A percentile compares a stretch with the other conserved stretches of the same genome.
Conservation (phyloP, 2,113 vertebrate genomes). For the Aptenodytes patagonicus region DNA sequence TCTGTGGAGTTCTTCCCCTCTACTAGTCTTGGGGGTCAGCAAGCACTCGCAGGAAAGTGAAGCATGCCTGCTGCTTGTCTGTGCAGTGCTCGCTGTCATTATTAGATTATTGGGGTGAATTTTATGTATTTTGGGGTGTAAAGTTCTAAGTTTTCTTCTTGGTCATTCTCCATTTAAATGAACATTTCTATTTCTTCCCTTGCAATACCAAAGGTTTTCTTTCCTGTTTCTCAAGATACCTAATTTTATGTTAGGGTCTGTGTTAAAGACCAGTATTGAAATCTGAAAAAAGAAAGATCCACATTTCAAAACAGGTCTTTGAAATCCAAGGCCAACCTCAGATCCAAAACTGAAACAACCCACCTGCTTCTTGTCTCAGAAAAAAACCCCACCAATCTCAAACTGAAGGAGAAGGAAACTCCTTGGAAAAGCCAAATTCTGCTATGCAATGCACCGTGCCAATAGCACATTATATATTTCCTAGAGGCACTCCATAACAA, state of each 20-base stretch:
- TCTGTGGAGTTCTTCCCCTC: not conserved
- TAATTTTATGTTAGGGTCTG: not conserved
- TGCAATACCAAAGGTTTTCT: not conserved
- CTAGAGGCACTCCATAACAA: not conserved
- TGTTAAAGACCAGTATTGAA: not conserved
- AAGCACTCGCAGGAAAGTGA: not conserved
- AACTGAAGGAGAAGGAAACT: not conserved
- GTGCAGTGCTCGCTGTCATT: not conserved
- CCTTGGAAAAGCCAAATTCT: not conserved
- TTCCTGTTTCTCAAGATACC: not conserved
- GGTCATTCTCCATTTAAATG: not conserved
- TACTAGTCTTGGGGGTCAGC: not conserved
- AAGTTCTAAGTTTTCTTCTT: not conserved
- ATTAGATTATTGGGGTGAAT: not conserved
- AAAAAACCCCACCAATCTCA: not conserved
- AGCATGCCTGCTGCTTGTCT: not conserved
- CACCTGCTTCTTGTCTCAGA: not conserved
- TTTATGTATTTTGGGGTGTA: not conserved
- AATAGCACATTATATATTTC: not conserved
- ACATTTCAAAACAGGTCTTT: not conserved
- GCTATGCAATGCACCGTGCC: not conserved
- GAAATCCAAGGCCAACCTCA: not conserved
- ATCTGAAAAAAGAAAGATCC: not conserved
- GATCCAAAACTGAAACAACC: not conserved
- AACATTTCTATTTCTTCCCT: not conserved